Evolutionary conservation across 2,888 invertebrate genomes (phyloP), one percentile per base, ranked within the genome.

Genomic region (Acrobasis suavella): DNA sequence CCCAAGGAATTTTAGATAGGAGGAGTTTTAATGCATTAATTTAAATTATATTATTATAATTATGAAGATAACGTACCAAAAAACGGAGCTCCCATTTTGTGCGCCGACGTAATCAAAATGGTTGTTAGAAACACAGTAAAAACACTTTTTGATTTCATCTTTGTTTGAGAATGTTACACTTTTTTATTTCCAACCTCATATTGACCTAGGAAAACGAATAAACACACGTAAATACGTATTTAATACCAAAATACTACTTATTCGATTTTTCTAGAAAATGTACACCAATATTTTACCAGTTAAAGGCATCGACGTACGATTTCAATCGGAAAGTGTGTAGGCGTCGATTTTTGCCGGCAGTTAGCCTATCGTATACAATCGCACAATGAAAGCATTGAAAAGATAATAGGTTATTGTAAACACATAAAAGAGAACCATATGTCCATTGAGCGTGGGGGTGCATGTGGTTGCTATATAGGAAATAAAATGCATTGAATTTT

Each of bases 311-410:
- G 9, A 39, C 38, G 56, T 56, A 17, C 56, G 14, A 56, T 56
- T 46, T 56, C 56, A 46, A 56, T 42, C 16, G 56, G 17, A 32
- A 52, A 32, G 52, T 32, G 62, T 63, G 58, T 63, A 50, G 64
- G 63, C 68, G 68, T 67, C 73, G 71, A 17, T 39, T 74, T 67
- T 76, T 74, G 72, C 56, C 12, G 42, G 50, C 39, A 55, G 50
- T 72, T 67, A 63, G 55, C 32, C 37, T 32, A 22, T 55, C 32
- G 50, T 32, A 22, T 55, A 66, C 69, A 63, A 65, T 67, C 65
- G 70, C 74, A 84, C 84, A 85, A 84, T 81, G 77, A 71, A 65
- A 64, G 72, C 69, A 83, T 85, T 85, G 82, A 84, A 84, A 80
- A 77, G 83, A 82, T 82, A 79, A 60, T 60, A 60, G 51, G n/a